Conservation (phyloP, 1,140 invertebrate species). For the Conus betulinus region DNA sequence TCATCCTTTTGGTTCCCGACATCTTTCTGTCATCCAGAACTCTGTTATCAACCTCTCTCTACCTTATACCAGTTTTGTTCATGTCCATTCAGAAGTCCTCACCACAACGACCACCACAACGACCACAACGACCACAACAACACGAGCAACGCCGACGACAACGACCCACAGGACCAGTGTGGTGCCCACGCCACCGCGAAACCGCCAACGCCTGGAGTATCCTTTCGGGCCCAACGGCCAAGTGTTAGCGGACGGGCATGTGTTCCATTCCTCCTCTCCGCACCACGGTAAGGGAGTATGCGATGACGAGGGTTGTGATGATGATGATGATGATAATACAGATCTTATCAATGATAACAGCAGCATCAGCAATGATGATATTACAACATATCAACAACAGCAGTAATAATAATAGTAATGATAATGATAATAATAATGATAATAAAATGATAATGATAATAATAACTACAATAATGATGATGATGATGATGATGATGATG, state of each 20-base stretch:
- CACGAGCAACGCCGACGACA: background rate
- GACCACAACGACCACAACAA: background rate
- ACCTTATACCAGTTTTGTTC: no score
- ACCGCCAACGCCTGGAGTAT: background rate
- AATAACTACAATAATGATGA: background rate
- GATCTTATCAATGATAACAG: background rate
- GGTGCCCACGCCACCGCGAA: background rate
- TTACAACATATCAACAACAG: background rate
- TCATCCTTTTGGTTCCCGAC: no score
- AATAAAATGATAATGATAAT: background rate
- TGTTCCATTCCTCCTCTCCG: background rate
- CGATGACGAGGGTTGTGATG: background rate
- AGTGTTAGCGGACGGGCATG: background rate
- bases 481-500: background rate
- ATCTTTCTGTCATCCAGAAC: no score
- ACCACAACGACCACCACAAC: background rate
- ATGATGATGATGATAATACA: background rate
- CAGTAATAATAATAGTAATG: background rate
- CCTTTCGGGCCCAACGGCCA: slow-evolving; percentile 5
- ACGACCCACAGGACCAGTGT: background rate
- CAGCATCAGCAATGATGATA: background rate
- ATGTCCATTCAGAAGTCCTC: no score
- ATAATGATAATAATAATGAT: background rate
- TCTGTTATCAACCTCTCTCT: no score
- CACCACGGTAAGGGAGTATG: background rate